Base-by-base conservation (phyloP, 2,888 invertebrate species). In the Euzetes globulus region DNA sequence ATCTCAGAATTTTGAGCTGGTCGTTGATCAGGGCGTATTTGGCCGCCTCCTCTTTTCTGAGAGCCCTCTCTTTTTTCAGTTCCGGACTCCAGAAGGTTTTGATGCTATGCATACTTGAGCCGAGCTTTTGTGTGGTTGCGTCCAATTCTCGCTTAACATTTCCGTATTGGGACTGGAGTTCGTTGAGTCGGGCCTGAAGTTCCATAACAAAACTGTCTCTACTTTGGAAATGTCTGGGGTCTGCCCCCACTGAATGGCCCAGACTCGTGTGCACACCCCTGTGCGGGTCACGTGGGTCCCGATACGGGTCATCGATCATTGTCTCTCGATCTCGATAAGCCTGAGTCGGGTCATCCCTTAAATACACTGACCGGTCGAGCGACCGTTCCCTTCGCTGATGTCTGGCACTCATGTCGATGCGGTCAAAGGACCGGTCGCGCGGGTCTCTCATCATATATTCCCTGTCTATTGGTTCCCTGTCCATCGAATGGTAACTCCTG, bases 51-150 rank as follows among this genome's bases (percentile, higher is more conserved):
- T 99, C 98, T 83, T 98, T 98, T 79, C 98, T 87, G 80, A 97
- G 84, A 72, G 95, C 94, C 78, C 98, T 86, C 85, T 99, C 98
- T 85, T 97, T 96, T 86, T 99, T 99, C 83, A 99, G 86, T 86
- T 99, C 99, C 25, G 99, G 99, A 83, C 96, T 96, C 99, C 99
- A 99, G 85, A 99, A 99, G 74, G 97, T 98, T 87, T 98, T 98
- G 84, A 99, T 99, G 85, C 95, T 96, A 86, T 98, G 97, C 97
- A 99, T 99, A 81, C 93, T 94, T 82, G 95, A 95, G 83, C 94
- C 94, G 80, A 98, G 87, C 85, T 98, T 98, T 85, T 97, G 95
- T 84, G 95, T 95, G 79, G 95, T 94, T 82, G 94, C 86, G 86
- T 95, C 95, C 81, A 95, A 87, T 83, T 95, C 95, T 83, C 94